A percentile compares a stretch with the other conserved stretches of the same genome.
Evolutionary conservation across 2,113 vertebrate genomes (phyloP).

Genomic region (Psittacula cyanocephala): DNA sequence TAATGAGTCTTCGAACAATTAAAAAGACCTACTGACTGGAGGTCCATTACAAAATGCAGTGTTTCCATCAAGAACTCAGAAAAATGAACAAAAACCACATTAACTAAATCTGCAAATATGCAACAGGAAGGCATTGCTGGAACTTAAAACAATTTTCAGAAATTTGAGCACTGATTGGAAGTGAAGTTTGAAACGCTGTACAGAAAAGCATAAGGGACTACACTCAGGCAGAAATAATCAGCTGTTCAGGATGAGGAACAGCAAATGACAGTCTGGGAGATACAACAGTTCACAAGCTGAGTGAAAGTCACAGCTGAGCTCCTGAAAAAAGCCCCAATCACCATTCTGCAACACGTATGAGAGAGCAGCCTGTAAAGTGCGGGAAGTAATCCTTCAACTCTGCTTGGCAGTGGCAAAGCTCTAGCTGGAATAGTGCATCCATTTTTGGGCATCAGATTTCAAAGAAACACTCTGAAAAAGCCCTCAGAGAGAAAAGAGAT

Average conservation of each 20-base stretch:
- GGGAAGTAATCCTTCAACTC: slow-evolving; percentile 19
- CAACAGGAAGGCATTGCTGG: background rate
- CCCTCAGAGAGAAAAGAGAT: background rate
- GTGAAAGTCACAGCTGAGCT: background rate
- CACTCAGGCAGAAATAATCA: background rate
- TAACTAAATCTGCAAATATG: background rate
- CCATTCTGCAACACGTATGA: background rate
- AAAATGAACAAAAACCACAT: background rate
- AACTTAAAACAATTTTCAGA: background rate
- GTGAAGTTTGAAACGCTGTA: background rate
- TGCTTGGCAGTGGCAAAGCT: background rate
- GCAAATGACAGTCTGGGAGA: background rate
- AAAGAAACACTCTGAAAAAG: slow-evolving; percentile 40
- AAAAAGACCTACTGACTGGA: background rate
- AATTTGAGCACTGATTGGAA: background rate
- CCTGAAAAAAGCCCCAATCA: background rate
- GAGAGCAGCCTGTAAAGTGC: background rate
- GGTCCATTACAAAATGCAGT: background rate
- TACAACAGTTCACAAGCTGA: background rate
- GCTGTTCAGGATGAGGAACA: background rate
- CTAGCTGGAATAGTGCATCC: background rate
- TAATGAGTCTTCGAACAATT: background rate
- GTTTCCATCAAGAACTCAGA: background rate
- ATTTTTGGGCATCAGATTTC: slow-evolving; percentile 41
- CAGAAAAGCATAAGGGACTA: background rate